These are phyloP conservation scores for Drosophila simulans DNA, from an alignment of 1,140 invertebrate species.

Conservation along the genomic window DNA sequence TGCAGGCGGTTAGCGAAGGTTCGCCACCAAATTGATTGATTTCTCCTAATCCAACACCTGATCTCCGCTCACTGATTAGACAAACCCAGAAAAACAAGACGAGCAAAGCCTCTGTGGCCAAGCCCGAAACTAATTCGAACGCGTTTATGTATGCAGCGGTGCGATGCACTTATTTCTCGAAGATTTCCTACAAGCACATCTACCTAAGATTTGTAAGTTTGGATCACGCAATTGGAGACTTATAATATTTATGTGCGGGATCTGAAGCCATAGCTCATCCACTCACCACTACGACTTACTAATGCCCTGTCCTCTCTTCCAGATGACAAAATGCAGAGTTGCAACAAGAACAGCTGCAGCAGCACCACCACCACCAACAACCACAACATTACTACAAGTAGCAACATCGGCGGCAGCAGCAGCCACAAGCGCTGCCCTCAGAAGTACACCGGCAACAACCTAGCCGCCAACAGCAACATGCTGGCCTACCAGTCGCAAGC, in stretches of 20 bases:
- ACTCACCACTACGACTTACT: too few species aligned
- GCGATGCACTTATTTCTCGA: conserved; percentile 57
- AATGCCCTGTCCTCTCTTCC: background rate
- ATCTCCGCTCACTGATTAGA: too few species aligned
- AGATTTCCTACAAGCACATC: conserved; percentile 52
- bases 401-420: conserved; percentile 15
- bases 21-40: background rate
- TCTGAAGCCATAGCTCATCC: too few species aligned
- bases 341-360: conserved; percentile 32
- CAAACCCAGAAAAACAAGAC: too few species aligned
- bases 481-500: conserved; percentile 35
- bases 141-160: conserved; percentile 25
- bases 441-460: conserved; percentile 49
- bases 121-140: conserved; percentile 9
- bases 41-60: too few species aligned
- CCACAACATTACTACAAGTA: background rate
- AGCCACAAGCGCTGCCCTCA: conserved; percentile 57
- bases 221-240: too few species aligned
- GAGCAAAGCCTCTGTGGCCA: too few species aligned
- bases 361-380: conserved; percentile 5
- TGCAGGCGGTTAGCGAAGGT: conserved; percentile 50
- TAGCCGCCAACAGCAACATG: conserved; percentile 25
- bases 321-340: conserved; percentile 74
- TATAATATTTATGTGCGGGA: too few species aligned
- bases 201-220: conserved; percentile 51